These are phyloP conservation scores for Echinometra lucunter DNA, from an alignment of 53 echinoderm and acorn worm genomes.

Conservation along the genomic window DNA sequence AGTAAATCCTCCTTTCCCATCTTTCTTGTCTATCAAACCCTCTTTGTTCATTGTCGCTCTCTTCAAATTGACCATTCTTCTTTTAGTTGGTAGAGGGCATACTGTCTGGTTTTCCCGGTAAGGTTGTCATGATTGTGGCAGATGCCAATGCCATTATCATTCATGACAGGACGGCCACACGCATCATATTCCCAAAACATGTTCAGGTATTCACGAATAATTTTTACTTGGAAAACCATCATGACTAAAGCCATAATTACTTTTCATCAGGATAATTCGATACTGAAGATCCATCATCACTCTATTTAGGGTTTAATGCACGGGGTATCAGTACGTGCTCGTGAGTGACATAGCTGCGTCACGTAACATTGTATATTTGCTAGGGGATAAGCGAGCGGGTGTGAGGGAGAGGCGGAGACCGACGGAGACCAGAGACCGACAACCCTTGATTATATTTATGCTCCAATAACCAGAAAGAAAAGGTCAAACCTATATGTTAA, in stretches of 20 bases:
- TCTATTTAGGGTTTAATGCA: too few relatives aligned
- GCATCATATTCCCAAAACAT: background rate
- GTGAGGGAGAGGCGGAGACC: too few relatives aligned
- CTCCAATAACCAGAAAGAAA: too few relatives aligned
- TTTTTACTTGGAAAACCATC: background rate
- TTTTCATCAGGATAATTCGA: background rate
- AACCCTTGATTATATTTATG: too few relatives aligned
- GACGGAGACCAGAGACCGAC: too few relatives aligned
- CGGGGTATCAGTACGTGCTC: too few relatives aligned
- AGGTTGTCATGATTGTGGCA: too few relatives aligned
- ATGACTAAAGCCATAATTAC: background rate
- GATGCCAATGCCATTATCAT: background rate
- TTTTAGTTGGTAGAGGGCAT: background rate
- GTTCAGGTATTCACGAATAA: background rate
- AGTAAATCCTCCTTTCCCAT: background rate
- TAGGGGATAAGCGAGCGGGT: too few relatives aligned
- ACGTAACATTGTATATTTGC: too few relatives aligned
- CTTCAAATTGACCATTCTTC: background rate
- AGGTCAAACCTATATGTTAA: too few relatives aligned
- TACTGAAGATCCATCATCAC: background rate
- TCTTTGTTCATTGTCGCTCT: background rate
- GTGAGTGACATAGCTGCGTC: too few relatives aligned
- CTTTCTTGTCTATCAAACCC: too few relatives aligned
- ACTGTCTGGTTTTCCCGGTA: background rate
- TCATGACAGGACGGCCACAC: background rate